Evolutionary conservation across 2,113 vertebrate genomes (phyloP).

Genomic region (Phoenicopterus ruber): DNA sequence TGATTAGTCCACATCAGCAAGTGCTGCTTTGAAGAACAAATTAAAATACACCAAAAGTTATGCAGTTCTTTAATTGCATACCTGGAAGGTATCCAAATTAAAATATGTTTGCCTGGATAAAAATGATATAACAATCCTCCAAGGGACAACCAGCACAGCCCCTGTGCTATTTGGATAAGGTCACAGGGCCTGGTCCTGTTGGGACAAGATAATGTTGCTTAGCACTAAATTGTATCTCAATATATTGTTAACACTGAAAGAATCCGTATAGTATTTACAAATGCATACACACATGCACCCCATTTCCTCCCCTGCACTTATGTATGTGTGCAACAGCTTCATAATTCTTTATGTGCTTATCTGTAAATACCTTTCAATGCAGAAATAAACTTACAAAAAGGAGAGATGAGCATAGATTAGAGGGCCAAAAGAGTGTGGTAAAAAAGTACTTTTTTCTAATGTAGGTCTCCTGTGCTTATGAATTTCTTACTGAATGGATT

Average conservation of each 20-base stretch:
- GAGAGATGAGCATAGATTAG: not conserved
- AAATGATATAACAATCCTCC: not conserved
- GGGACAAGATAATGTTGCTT: not conserved
- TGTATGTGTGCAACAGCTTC: not conserved
- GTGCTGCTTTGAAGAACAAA: slow-evolving; percentile 31
- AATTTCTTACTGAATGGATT: not conserved
- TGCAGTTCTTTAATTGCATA: slow-evolving; percentile 12
- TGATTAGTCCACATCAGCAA: slow-evolving; percentile 48
- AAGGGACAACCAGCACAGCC: not conserved
- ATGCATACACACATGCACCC: fast-evolving
- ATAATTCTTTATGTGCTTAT: not conserved
- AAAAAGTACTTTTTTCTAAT: not conserved
- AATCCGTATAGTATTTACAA: not conserved
- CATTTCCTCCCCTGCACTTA: not conserved
- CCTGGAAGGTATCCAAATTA: slow-evolving; percentile 26
- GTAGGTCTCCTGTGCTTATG: not conserved
- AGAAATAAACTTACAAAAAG: not conserved
- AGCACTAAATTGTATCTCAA: not conserved
- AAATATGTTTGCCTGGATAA: not conserved
- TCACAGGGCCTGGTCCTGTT: not conserved
- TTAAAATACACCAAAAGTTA: slow-evolving; percentile 42
- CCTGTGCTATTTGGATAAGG: not conserved
- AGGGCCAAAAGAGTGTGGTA: not conserved
- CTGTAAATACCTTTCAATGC: not conserved
- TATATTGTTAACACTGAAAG: not conserved